These are phyloP conservation scores for Scatophagus argus DNA, from an alignment of 2,113 vertebrate genomes.

Conservation along the genomic window DNA sequence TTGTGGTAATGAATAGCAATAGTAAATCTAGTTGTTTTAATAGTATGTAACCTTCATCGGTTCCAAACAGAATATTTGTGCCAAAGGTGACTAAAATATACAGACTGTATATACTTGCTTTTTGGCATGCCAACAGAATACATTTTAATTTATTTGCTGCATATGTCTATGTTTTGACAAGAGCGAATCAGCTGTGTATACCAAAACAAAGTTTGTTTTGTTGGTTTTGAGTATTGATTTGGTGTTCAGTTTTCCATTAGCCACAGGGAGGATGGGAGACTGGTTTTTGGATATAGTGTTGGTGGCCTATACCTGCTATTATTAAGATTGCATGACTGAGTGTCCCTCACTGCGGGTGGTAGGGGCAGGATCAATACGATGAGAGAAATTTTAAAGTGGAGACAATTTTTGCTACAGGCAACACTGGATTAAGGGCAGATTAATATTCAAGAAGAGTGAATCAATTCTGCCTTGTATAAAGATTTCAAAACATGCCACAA, in stretches of 20 bases:
- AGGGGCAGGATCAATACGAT: constrained; percentile 44
- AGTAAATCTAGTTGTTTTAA: no score
- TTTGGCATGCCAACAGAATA: not conserved
- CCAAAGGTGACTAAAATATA: not conserved
- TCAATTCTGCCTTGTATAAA: constrained; percentile 38
- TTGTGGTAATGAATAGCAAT: no score
- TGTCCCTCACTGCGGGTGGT: constrained; percentile 18
- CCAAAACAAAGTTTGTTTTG: not conserved
- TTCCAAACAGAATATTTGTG: not conserved
- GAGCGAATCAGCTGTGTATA: not conserved
- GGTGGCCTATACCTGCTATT: constrained; percentile 17
- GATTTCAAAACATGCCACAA: constrained; percentile 20
- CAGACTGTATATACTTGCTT: not conserved
- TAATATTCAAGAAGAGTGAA: constrained; percentile 39
- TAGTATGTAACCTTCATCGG: not conserved
- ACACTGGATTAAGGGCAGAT: constrained; percentile 47
- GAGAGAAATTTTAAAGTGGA: constrained; percentile 48
- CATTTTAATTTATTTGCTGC: not conserved
- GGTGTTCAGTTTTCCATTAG: not conserved
- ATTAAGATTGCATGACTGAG: constrained; percentile 33
- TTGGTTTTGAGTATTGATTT: not conserved
- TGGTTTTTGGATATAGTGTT: constrained; percentile 4
- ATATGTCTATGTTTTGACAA: not conserved
- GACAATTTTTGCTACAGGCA: constrained; percentile 61
- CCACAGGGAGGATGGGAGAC: not conserved